phyloP scores from a whole-genome alignment of 64 coral and sea anemone genomes.

The Montipora capricornis region DNA sequence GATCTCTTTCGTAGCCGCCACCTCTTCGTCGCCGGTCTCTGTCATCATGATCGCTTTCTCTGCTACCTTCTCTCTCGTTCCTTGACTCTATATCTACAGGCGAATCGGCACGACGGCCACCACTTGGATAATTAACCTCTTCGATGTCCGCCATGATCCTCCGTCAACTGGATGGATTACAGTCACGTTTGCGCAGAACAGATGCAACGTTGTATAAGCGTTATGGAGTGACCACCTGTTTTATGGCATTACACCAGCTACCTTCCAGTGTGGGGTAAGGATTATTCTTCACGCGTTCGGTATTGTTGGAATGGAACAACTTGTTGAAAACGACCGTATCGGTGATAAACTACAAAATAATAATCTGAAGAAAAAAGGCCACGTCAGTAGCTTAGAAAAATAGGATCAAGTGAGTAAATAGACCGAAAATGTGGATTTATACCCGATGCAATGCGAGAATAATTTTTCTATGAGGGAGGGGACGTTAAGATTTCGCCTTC shows the following conservation, averaged over 20 bases:
- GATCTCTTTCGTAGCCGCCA: slow-evolving; percentile 86
- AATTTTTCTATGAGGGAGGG: neutral
- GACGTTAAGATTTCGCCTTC: neutral
- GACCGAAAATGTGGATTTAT: too few relatives aligned
- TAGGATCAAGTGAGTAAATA: too few relatives aligned
- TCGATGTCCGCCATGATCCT: slow-evolving; percentile 66
- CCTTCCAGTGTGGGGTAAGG: too few relatives aligned
- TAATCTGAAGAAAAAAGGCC: too few relatives aligned
- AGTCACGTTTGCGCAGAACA: too few relatives aligned
- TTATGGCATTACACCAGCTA: too few relatives aligned
- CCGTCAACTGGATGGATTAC: too few relatives aligned
- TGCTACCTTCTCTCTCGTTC: slow-evolving; percentile 87
- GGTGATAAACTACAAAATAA: too few relatives aligned
- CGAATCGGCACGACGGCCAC: slow-evolving; percentile 51
- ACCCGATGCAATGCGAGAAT: neutral
- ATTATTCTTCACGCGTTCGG: neutral
- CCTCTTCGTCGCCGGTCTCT: slow-evolving; percentile 82
- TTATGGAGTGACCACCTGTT: neutral
- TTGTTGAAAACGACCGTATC: too few relatives aligned
- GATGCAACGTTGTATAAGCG: neutral
- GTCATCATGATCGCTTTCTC: slow-evolving; percentile 94
- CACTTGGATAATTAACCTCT: neutral
- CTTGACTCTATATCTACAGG: slow-evolving; percentile 45
- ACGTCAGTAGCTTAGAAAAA: too few relatives aligned
- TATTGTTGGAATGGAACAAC: too few relatives aligned